Percentiles rank a stretch among this genome's conserved stretches.
Conservation (phyloP, 92 coral and sea anemone genomes). For the Micromussa lordhowensis region DNA sequence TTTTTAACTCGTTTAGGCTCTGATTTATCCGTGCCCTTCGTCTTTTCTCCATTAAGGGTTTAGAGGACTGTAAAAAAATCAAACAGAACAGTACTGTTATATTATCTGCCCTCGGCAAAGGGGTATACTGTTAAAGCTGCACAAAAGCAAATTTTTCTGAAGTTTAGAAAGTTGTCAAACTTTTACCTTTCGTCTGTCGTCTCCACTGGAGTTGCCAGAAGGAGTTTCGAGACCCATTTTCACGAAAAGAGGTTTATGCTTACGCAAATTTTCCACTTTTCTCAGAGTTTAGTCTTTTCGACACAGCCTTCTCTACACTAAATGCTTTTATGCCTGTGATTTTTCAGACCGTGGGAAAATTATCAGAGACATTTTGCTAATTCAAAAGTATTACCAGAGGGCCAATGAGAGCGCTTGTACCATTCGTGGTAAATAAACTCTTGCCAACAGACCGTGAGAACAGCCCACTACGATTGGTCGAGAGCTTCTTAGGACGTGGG, state of each 20-base stretch:
- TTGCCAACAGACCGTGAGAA: conserved; percentile 72
- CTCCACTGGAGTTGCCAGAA: conserved; percentile 17
- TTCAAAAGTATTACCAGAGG: conserved; percentile 26
- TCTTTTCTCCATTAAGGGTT: conserved; percentile 88
- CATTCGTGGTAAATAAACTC: conserved; percentile 51
- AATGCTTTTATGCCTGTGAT: conserved; percentile 40
- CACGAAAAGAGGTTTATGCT: neutral
- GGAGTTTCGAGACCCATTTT: conserved; percentile 75
- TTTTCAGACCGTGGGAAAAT: conserved; percentile 82
- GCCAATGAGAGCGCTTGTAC: conserved; percentile 63
- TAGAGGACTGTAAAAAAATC: conserved; percentile 65
- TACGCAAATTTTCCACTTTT: neutral
- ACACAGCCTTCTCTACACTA: neutral
- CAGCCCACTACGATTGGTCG: conserved; percentile 63
- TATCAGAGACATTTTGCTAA: conserved; percentile 43
- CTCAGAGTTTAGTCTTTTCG: neutral
- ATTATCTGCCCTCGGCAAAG: neutral
- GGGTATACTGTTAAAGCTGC: neutral
- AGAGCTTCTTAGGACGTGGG: conserved; percentile 12
- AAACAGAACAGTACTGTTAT: neutral
- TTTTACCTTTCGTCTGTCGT: conserved; percentile 67
- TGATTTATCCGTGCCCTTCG: conserved; percentile 85
- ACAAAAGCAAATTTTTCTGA: neutral
- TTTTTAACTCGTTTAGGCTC: conserved; percentile 84
- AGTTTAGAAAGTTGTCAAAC: conserved; percentile 1